Evolutionary conservation across 1,140 invertebrate genomes (phyloP).

Genomic region (Drosophila pseudoananassae): DNA sequence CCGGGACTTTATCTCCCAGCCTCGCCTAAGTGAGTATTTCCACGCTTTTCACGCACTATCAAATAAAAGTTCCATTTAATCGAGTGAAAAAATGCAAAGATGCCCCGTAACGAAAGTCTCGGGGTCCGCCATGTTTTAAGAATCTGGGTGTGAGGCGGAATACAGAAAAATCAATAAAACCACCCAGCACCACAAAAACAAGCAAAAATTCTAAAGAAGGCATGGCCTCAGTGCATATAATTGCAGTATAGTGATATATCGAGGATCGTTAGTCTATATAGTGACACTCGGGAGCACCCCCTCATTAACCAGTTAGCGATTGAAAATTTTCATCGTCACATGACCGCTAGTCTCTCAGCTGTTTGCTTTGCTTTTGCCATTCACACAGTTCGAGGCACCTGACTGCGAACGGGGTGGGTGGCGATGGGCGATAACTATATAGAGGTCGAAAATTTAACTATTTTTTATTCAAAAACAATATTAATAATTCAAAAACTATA

Average conservation of each 20-base stretch:
- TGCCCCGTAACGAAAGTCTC: conserved; percentile 20
- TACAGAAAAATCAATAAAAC: conserved; percentile 71
- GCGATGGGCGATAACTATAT: conserved; percentile 26
- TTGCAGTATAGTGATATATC: background rate
- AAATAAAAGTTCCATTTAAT: background rate
- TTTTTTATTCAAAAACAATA: background rate
- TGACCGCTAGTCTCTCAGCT: conserved; percentile 71
- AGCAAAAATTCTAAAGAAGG: background rate
- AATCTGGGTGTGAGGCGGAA: conserved; percentile 58
- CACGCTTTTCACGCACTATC: background rate
- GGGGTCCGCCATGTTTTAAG: conserved; percentile 70
- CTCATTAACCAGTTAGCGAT: conserved; percentile 30
- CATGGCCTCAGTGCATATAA: background rate
- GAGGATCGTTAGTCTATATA: background rate
- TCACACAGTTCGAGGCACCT: conserved; percentile 66
- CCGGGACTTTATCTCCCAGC: conserved; percentile 98
- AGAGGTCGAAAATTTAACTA: conserved; percentile 19
- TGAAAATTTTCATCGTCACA: conserved; percentile 77
- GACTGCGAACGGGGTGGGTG: conserved; percentile 56
- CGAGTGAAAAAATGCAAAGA: conserved; percentile 19
- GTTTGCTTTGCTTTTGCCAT: conserved; percentile 64
- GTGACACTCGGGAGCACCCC: background rate
- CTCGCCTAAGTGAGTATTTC: conserved; percentile 95
- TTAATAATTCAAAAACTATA: background rate
- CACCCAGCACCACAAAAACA: conserved; percentile 25